Base-by-base conservation (phyloP, 2,797 vertebrate genomes). In the Anisognathus igniventris region DNA sequence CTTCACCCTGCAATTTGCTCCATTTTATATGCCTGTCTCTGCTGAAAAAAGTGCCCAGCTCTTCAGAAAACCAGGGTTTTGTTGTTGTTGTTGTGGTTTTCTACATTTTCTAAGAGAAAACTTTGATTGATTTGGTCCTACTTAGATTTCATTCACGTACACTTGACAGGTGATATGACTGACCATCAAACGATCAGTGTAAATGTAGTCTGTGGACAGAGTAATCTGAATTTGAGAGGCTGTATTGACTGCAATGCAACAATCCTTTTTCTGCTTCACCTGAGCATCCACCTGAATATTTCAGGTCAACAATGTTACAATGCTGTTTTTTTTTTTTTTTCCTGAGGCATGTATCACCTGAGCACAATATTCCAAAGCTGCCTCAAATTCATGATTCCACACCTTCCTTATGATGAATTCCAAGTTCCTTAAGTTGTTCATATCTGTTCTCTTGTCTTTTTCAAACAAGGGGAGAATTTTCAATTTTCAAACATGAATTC, bases 21-120 rank as follows among this genome's bases (percentile, higher is more conserved):
- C 4, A 31, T 61, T 81, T 54, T 20, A 13, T 24, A 10, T 6
- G 3, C 31, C 7, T 68, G 7, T 39, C 18, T 39, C 50, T 40
- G 20, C 9, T 40, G 8, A 65, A 92, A 91, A 44, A 1, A 24
- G 5, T 24, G 21, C 4, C 44, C 39, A 86, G 4, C 2, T 86
- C 10, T 76, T 47, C 39, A 72, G 15, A 86, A 88, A 92, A 37
- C 1, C 1, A 57, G 17, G 0, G 0, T 24, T 28, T n/a, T 27
- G 35, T 61, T 3, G 0, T 19, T 66, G n/a, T 35, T 35, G 33
- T 12, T 28, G 28, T 3, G 0, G 7, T 35, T 79, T 5, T 14
- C 13, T 50, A 10, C 4, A 25, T 31, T 9, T 87, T 76, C 24
- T 27, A 66, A 51, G 8, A 73, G 2, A 85, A 75, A 56, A 5